A percentile compares a stretch with the other conserved stretches of the same genome.
These are phyloP conservation scores for Australoheros facetus DNA, from an alignment of 2,797 vertebrate genomes.

Conservation along the genomic window DNA sequence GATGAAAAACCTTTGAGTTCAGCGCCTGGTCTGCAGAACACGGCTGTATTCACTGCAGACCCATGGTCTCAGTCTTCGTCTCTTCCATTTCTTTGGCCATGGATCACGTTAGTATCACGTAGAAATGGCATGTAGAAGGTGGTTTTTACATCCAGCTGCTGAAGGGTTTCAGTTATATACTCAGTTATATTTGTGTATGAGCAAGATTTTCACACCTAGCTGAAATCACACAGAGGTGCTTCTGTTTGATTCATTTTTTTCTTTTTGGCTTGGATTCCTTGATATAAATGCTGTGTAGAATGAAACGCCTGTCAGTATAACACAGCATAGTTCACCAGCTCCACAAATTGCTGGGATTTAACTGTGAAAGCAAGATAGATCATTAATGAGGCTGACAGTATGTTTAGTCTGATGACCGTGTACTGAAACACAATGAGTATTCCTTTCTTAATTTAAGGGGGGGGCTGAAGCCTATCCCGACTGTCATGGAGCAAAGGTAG, in stretches of 20 bases:
- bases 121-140: background rate
- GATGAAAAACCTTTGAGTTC: too few relatives aligned
- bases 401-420: background rate
- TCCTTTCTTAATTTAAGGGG: background rate
- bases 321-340: background rate
- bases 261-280: background rate
- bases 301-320: background rate
- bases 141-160: background rate
- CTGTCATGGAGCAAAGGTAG: background rate
- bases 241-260: background rate
- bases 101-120: background rate
- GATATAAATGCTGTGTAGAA: background rate
- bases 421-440: background rate
- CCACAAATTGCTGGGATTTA: background rate
- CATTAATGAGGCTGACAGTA: background rate
- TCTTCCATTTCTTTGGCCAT: too few relatives aligned
- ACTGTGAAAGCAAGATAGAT: background rate
- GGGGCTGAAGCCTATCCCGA: background rate
- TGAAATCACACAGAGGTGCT: background rate
- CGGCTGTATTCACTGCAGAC: too few relatives aligned
- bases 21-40: too few relatives aligned
- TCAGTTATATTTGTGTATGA: background rate
- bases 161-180: rapidly evolving
- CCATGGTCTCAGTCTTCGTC: too few relatives aligned
- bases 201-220: background rate